Base-by-base conservation (phyloP, 2,113 vertebrate genomes). In the Pavo muticus region DNA sequence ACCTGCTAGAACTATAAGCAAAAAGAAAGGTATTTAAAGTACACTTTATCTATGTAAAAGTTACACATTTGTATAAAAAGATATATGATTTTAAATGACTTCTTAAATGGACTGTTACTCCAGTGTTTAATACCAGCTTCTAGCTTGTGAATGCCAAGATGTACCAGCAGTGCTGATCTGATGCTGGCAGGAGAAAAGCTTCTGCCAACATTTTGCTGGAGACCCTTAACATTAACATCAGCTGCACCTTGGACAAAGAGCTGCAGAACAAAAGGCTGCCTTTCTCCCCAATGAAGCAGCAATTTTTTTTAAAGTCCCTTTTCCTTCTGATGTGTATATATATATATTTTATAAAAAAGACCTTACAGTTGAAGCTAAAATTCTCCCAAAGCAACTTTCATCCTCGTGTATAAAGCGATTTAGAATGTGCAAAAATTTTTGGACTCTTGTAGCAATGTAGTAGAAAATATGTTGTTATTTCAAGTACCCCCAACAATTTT, bases 241-340 rank as follows among this genome's bases (percentile, higher is more conserved):
- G 21, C 82, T 85, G 16, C 27, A 40, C 64, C 50, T 90, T 73
- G 59, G 39, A 71, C 87, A 50, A 84, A 81, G 23, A 52, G 18
- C 47, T 68, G 84, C 35, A 54, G 68, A 75, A 87, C 14, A 77
- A 79, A 91, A 82, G 14, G 37, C 27, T 82, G 37, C 18, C 50
- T 83, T 91, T 64, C 25, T 19, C 32, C 16, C 68, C 40, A 70
- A 7, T 73, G 35, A 85, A 89, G n/a, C 29, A 79, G 74, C 30
- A 76, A 19, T 47, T 65, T 89, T 86, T 72, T 82, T 30, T 56
- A 93, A 93, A 89, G 59, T 92, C n/a, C n/a, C 35, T 69, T 73
- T 91, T 32, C 45, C 21, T 93, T 92, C 70, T 68, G 37, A 60
- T 32, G 37, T 11, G 16, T 47, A 23, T 48, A 3, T 24, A 24